Conservation (phyloP, 1,140 invertebrate species). For the Maniola jurtina region DNA sequence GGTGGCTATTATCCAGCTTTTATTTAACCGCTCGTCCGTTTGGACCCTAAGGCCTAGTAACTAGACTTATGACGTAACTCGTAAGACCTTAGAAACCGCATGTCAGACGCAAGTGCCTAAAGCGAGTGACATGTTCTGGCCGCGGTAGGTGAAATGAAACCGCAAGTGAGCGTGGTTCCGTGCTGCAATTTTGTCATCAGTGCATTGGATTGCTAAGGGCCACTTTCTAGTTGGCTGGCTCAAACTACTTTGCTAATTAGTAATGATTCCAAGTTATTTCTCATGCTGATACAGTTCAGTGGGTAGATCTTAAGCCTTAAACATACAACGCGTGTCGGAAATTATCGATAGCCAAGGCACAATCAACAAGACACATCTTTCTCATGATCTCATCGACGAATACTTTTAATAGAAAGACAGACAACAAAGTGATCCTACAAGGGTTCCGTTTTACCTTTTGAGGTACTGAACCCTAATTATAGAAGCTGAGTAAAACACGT, state of each 20-base stretch:
- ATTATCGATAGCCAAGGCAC: too few relatives aligned
- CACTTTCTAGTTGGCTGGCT: conserved; percentile 18
- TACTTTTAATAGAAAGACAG: too few relatives aligned
- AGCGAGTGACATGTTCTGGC: conserved; percentile 54
- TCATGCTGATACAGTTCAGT: neutral
- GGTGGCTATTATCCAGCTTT: too few relatives aligned
- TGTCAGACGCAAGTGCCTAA: conserved; percentile 51
- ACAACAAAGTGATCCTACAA: too few relatives aligned
- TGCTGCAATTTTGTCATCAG: conserved; percentile 39
- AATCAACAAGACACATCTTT: too few relatives aligned
- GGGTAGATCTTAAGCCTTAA: neutral
- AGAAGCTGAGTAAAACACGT: too few relatives aligned
- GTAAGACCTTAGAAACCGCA: conserved; percentile 50
- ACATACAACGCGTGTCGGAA: too few relatives aligned
- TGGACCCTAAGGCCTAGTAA: too few relatives aligned
- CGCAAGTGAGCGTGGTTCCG: conserved; percentile 44
- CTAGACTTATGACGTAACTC: conserved; percentile 14
- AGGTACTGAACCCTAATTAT: too few relatives aligned
- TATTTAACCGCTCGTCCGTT: too few relatives aligned
- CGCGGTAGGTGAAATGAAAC: conserved; percentile 52
- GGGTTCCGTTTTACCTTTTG: too few relatives aligned
- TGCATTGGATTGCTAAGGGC: conserved; percentile 18
- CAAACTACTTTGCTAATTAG: conserved; percentile 1
- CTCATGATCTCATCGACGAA: too few relatives aligned
- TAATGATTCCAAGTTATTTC: neutral